Evolutionary conservation across 2,113 vertebrate genomes (phyloP), one percentile per base, ranked within the genome.

Genomic region (Propithecus coquereli): DNA sequence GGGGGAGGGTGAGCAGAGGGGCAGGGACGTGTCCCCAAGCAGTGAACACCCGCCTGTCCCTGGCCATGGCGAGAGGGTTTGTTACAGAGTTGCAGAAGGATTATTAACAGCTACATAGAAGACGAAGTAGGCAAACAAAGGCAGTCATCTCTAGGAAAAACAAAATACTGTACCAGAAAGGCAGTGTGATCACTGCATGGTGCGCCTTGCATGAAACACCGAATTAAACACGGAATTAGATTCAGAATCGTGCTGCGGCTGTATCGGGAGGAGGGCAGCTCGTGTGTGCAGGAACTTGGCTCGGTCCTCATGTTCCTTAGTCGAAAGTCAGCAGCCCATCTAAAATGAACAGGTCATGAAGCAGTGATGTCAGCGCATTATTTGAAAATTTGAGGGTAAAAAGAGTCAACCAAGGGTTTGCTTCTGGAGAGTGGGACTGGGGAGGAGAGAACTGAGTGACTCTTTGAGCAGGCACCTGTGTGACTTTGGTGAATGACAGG

Each of bases 281-380:
- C 8, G 32, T 7, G 74, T 17, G 14, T 27, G 7, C 32, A 43
- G 9, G 68, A 12, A 9, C 40, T 20, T 0, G 59, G 34, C n/a
- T 20, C 8, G 27, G 34, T 18, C n/a, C n/a, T n/a, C 5, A 1
- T 18, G 23, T 18, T 8, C 27, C 18, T 11, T 11, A 0, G 32
- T 18, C 12, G 16, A 40, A 5, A n/a, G 3, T 13, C 68, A 17
- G 66, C 13, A 47, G 20, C 11, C 18, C 2, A 0, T 10, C 30
- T n/a, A 11, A 40, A n/a, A 16, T 1, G 2, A 4, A 1, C 16
- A n/a, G 47, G 16, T 66, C 6, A 0, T 34, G 50, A 57, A 12
- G 4, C 18, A 9, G 8, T 3, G 2, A 0, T 8, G 14, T 16
- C 0, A 40, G 47, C 66, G 5, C 0, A 0, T 17, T 11, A 17